phyloP scores from a whole-genome alignment of 2,888 invertebrate species.

The Chaetogeoica ovagalla region DNA sequence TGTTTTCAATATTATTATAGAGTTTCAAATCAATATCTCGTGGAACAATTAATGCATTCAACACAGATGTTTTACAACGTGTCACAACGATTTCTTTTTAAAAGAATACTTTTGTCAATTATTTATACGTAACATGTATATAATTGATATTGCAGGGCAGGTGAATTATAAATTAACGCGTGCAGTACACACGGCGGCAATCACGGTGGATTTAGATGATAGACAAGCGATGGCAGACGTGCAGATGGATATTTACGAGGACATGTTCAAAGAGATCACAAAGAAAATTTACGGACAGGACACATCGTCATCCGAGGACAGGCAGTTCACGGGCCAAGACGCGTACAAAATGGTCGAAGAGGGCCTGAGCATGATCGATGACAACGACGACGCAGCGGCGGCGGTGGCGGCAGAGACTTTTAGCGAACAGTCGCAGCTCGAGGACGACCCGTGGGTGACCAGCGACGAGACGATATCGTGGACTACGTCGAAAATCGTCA shows the following conservation, averaged over 20 bases:
- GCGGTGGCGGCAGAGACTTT: constrained; percentile 53
- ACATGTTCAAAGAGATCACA: constrained; percentile 89
- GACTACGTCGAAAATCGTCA: constrained; percentile 79
- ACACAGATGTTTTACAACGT: too few relatives aligned
- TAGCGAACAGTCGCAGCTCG: constrained; percentile 67
- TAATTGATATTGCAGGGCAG: neutral
- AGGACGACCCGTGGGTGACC: constrained; percentile 72
- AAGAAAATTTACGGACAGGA: constrained; percentile 89
- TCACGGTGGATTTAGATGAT: constrained; percentile 40
- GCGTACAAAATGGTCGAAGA: constrained; percentile 59
- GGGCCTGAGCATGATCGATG: constrained; percentile 58
- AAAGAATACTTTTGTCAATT: too few relatives aligned
- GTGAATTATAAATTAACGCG: neutral
- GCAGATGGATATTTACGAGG: constrained; percentile 74
- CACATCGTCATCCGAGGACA: constrained; percentile 55
- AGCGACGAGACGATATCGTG: constrained; percentile 73
- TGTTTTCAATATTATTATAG: too few relatives aligned
- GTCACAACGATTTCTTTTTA: too few relatives aligned
- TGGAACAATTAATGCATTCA: too few relatives aligned
- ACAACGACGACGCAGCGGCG: constrained; percentile 52
- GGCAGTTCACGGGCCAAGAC: constrained; percentile 54
- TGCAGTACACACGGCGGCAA: neutral
- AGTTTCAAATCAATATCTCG: too few relatives aligned
- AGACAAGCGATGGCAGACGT: constrained; percentile 55
- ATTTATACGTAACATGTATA: neutral